Conservation (phyloP, 2,888 invertebrate species). For the Prionchulus punctatus region DNA sequence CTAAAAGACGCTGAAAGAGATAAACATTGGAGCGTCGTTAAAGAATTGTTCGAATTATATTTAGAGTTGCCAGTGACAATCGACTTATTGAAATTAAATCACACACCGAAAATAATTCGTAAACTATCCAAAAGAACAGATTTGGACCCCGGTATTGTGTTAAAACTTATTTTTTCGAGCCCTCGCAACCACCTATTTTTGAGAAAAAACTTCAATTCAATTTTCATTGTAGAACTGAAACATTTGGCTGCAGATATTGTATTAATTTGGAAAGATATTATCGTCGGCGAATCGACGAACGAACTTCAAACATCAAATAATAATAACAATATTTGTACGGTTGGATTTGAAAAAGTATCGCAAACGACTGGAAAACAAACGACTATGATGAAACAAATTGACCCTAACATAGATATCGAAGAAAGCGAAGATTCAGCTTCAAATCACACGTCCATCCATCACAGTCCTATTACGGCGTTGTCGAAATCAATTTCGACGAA, state of each 20-base stretch:
- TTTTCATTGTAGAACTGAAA: slow-evolving; percentile 5
- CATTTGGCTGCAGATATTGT: slow-evolving; percentile 9
- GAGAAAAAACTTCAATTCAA: background rate
- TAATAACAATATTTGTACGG: background rate
- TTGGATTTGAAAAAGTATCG: background rate
- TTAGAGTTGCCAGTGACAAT: slow-evolving; percentile 74
- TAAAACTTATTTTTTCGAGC: background rate
- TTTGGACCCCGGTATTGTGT: slow-evolving; percentile 41
- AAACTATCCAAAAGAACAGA: slow-evolving; percentile 54
- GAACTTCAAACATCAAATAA: background rate
- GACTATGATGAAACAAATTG: background rate
- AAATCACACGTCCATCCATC: too few species aligned
- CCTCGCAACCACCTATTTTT: background rate
- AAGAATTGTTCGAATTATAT: slow-evolving; percentile 66
- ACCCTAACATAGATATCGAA: slow-evolving; percentile 5
- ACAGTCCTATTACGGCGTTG: too few species aligned
- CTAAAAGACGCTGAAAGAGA: slow-evolving; percentile 65
- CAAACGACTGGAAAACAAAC: background rate
- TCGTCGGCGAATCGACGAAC: slow-evolving; percentile 4
- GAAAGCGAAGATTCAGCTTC: background rate
- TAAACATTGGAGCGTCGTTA: slow-evolving; percentile 68
- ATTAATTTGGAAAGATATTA: slow-evolving; percentile 10
- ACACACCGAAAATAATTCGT: slow-evolving; percentile 77
- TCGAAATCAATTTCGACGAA: background rate
- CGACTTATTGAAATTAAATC: slow-evolving; percentile 71